phyloP scores from a whole-genome alignment of 2,888 invertebrate species.

The Polydrusus pterygomalis region DNA sequence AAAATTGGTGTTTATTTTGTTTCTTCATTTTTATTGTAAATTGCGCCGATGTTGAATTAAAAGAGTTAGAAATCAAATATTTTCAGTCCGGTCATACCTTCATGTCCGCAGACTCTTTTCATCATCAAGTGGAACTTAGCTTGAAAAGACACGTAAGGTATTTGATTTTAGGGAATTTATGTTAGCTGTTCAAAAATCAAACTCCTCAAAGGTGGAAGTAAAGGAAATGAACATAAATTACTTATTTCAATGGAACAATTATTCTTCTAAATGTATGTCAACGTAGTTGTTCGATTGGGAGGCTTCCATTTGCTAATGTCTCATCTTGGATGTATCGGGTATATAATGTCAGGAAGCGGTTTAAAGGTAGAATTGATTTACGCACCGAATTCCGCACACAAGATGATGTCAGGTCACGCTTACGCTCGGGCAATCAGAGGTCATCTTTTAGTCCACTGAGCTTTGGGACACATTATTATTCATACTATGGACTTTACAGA shows the following conservation, averaged over 20 bases:
- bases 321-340: too few relatives aligned
- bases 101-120: too few relatives aligned
- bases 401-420: too few relatives aligned
- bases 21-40: conserved; percentile 39
- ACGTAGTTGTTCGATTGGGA: too few relatives aligned
- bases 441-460: too few relatives aligned
- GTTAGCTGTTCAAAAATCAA: conserved; percentile 39
- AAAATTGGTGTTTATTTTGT: conserved; percentile 49
- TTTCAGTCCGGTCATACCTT: conserved; percentile 33
- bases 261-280: conserved; percentile 25
- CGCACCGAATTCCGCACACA: too few relatives aligned
- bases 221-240: conserved; percentile 20
- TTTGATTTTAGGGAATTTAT: conserved; percentile 44
- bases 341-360: too few relatives aligned
- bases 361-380: too few relatives aligned
- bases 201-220: conserved; percentile 22
- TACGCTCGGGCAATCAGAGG: too few relatives aligned
- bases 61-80: conserved; percentile 29
- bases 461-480: too few relatives aligned
- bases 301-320: too few relatives aligned
- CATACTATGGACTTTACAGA: too few relatives aligned
- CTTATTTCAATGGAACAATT: conserved; percentile 21
- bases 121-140: conserved; percentile 25
- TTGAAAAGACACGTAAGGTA: conserved; percentile 37
- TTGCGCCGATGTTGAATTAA: conserved; percentile 13